Evolutionary conservation across 2,888 invertebrate genomes (phyloP).

Genomic region (Idaea aversata): DNA sequence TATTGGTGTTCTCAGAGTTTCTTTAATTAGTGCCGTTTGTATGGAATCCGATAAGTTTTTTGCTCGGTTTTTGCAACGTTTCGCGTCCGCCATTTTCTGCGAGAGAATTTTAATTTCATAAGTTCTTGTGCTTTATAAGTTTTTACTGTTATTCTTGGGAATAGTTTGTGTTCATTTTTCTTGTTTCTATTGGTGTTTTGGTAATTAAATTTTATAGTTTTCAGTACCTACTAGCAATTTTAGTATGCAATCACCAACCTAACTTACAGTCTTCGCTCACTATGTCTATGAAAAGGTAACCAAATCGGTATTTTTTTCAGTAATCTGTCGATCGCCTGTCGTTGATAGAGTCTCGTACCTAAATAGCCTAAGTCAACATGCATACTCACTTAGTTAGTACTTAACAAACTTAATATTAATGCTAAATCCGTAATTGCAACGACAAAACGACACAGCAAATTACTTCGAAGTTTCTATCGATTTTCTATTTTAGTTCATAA

Average conservation of each 20-base stretch:
- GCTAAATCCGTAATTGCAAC: background rate
- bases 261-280: background rate
- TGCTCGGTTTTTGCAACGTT: background rate
- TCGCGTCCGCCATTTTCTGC: background rate
- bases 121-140: background rate
- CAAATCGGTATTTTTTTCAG: no score
- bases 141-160: background rate
- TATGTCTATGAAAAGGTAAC: no score
- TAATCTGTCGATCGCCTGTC: no score
- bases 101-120: background rate
- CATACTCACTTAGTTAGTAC: background rate
- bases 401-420: background rate
- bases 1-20: conserved; percentile 22
- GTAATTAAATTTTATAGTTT: background rate
- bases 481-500: background rate
- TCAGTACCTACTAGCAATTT: background rate
- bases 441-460: background rate
- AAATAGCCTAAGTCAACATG: no score
- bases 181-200: background rate
- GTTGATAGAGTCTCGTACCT: no score
- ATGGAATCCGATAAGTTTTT: background rate
- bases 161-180: background rate
- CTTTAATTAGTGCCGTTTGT: conserved; percentile 8
- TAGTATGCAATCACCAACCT: background rate
- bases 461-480: background rate